Base-by-base conservation (phyloP, 2,888 invertebrate genomes). In the Seladonia tumulorum region DNA sequence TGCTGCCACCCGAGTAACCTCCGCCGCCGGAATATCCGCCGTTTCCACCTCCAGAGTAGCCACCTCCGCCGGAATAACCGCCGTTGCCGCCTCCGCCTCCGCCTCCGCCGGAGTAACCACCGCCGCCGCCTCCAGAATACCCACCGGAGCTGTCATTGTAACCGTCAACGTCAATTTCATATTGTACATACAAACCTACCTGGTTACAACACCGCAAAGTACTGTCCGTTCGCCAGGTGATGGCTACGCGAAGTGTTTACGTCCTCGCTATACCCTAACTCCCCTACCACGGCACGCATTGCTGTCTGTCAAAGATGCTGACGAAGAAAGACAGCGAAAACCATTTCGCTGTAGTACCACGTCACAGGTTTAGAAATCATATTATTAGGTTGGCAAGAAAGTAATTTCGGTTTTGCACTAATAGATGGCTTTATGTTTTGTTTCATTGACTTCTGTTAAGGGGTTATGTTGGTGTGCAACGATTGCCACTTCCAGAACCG, bases 11-110 rank as follows among this genome's bases (percentile, higher is more conserved):
- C 45, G 85, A 89, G 73, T 91, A 85, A 66, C 87, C 85, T 5
- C 86, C 81, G 63, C 90, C 87, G 53, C 87, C 85, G 78, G 49
- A 49, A 2, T 49, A 49, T 2, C 70, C 53, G 66, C 70, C 70
- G 35, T 53, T 68, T 0, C 73, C 73, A 16, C 90, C 82, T 81
- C 91, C 89, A 12, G 88, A 86, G 74, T 83, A 89, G n/a, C 90
- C 87, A 39, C 85, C 85, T 18, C 87, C 83, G n/a, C 90, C 83
- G 39, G 83, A 83, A 18, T 83, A 84, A 0, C 83, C 83, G 7
- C 83, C 72, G 42, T 42, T 39, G 1, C 74, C 73, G 2, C 90
- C 88, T n/a, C 87, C 89, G 18, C 87, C 93, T 10, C 60, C 60
- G 5, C 45, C 45, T 5, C 79, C 79, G 2, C 76, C 75, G 53